These are phyloP conservation scores for Neodontobutis hainanensis DNA, from an alignment of 2,113 vertebrate genomes.

Conservation along the genomic window DNA sequence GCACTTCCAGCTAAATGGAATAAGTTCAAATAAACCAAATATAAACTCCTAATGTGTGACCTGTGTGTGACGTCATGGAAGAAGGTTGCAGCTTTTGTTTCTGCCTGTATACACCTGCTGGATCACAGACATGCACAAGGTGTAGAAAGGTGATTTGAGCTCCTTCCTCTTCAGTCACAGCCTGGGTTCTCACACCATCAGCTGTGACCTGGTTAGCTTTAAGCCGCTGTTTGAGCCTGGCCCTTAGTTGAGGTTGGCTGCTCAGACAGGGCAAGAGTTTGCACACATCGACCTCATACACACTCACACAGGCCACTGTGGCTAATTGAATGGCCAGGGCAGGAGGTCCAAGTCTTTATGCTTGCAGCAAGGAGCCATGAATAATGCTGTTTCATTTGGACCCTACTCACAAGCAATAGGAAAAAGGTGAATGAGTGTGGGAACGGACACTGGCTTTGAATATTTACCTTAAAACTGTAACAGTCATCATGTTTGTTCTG, in stretches of 20 bases:
- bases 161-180: conserved; percentile 24
- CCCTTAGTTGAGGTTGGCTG: conserved; percentile 74
- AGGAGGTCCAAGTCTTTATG: conserved; percentile 68
- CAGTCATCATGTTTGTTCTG: too few relatives aligned
- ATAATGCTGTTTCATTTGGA: conserved; percentile 72
- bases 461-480: conserved; percentile 40
- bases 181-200: conserved; percentile 67
- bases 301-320: conserved; percentile 34
- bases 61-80: conserved; percentile 44
- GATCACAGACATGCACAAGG: conserved; percentile 17
- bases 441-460: conserved; percentile 48
- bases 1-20: not conserved
- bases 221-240: conserved; percentile 70
- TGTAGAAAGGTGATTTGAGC: conserved; percentile 9
- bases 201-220: conserved; percentile 73
- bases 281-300: conserved; percentile 51
- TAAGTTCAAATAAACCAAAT: conserved; percentile 20
- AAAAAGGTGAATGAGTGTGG: conserved; percentile 56
- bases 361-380: conserved; percentile 63
- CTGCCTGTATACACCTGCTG: conserved; percentile 28
- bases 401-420: conserved; percentile 34
- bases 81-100: conserved; percentile 34
- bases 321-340: conserved; percentile 73
- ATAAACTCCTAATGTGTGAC: not conserved
- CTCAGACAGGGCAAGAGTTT: conserved; percentile 70